Conservation (phyloP, 2,113 vertebrate genomes). For the Alethe diademata region DNA sequence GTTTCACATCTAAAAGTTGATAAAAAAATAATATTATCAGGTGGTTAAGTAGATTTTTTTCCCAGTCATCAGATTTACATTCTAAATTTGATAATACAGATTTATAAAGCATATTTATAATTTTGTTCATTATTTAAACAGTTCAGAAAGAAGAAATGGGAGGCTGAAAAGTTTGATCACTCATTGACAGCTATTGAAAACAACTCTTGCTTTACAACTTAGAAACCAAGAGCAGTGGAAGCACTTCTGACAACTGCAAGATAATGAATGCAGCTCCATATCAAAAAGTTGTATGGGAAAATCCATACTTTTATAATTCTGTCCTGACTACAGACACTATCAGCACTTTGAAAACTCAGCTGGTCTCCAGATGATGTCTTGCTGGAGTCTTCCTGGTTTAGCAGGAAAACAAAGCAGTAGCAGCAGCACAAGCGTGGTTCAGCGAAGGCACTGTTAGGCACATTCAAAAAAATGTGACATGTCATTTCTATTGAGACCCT, state of each 20-base stretch:
- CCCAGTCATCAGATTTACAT: not conserved
- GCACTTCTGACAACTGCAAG: not conserved
- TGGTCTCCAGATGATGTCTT: not conserved
- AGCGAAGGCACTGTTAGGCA: not conserved
- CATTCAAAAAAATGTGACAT: not conserved
- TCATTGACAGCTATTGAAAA: not conserved
- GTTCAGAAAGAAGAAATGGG: not conserved
- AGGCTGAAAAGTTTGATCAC: not conserved
- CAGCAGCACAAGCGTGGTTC: not conserved
- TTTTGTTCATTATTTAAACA: not conserved
- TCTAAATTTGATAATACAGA: not conserved
- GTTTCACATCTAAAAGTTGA: not conserved
- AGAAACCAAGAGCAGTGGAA: not conserved
- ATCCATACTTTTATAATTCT: not conserved
- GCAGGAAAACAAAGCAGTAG: not conserved
- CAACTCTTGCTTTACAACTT: not conserved
- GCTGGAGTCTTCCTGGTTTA: not conserved
- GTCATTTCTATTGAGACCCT: not conserved
- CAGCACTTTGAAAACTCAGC: not conserved
- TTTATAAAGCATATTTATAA: not conserved
- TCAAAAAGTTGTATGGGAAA: not conserved
- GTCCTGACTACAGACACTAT: not conserved
- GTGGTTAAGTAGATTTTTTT: not conserved
- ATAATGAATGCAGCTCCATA: not conserved
- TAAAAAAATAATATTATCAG: accelerated